Evolutionary conservation across 2,888 invertebrate genomes (phyloP), one percentile per base, ranked within the genome.

Genomic region (Caenorhabditis afra): DNA sequence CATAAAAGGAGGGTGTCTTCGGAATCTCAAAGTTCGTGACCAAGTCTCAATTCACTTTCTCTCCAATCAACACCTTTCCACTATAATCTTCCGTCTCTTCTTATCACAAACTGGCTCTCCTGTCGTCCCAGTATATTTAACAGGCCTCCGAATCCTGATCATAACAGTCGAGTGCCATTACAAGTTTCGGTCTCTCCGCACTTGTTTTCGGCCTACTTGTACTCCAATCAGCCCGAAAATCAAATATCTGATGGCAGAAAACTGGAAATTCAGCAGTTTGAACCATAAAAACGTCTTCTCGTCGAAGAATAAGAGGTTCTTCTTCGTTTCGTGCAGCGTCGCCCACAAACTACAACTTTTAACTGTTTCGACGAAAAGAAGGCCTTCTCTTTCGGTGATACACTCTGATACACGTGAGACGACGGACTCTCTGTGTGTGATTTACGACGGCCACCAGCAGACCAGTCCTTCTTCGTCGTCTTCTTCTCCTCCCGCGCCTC

Each of bases 341-440:
- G 3, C 2, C 41, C 11, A 29, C 29, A 29, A 29, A 29, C 3
- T 29, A 29, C 29, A 29, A 29, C 41, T 41, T 14, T 14, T 73
- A 29, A 73, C 64, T 73, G 64, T 73, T 64, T 73, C 73, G 58
- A 73, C 73, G 73, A 68, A 58, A 58, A 55, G 23, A 47, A 35
- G 39, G 18, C 35, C 50, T 44, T 35, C 45, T 53, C n/a, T 23
- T 61, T 47, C 37, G 18, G 29, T 57, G 37, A 39, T 67, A 58
- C 44, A 41, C 64, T n/a, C n/a, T 49, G 57, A 49, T 67, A 52
- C 75, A 75, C 75, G 75, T 75, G 75, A 75, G 65, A 52, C 39
- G n/a, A 35, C 22, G 37, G 29, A 52, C 53, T 64, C 29, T 49
- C 50, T 65, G 44, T 44, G 49, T 29, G 41, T 76, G 75, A 76